Evolutionary conservation across 53 echinoderm and acorn worm genomes (phyloP).

Genomic region (Holothuria leucospilota): DNA sequence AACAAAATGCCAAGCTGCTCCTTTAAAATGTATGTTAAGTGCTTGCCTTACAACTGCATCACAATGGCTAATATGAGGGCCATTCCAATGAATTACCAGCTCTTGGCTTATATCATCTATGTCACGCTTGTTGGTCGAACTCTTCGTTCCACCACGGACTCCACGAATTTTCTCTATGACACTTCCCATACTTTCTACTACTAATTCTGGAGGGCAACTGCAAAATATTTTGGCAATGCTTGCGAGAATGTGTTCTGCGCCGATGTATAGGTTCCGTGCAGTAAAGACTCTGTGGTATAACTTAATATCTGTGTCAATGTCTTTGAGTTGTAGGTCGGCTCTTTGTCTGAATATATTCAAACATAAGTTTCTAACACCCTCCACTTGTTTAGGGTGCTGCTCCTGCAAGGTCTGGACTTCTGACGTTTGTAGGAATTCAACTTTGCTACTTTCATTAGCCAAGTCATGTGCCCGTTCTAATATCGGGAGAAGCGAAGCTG

Average conservation of each 20-base stretch:
- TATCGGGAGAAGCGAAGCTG: neutral
- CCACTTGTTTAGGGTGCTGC: slow-evolving; percentile 42
- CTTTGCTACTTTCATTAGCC: neutral
- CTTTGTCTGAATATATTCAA: slow-evolving; percentile 13
- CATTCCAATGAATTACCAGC: no score
- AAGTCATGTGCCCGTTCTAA: neutral
- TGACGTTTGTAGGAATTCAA: slow-evolving; percentile 12
- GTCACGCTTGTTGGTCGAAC: slow-evolving; percentile 19
- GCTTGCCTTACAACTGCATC: slow-evolving; percentile 3
- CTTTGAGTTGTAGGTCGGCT: no score
- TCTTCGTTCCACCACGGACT: no score
- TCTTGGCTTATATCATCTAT: slow-evolving; percentile 25
- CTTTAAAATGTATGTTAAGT: slow-evolving; percentile 8
- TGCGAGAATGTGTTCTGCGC: no score
- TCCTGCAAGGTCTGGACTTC: slow-evolving; percentile 26
- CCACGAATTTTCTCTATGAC: no score
- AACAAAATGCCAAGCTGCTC: slow-evolving; percentile 22
- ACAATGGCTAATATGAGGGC: no score
- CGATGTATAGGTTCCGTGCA: neutral
- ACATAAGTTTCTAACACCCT: slow-evolving; percentile 46
- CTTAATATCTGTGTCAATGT: slow-evolving; percentile 3
- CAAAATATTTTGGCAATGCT: no score
- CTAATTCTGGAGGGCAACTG: no score
- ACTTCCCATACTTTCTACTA: slow-evolving; percentile 40
- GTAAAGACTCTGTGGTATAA: slow-evolving; percentile 10